A percentile compares a stretch with the other conserved stretches of the same genome.
Evolutionary conservation across 2,797 vertebrate genomes (phyloP).

Genomic region (Enteromius viviparus): DNA sequence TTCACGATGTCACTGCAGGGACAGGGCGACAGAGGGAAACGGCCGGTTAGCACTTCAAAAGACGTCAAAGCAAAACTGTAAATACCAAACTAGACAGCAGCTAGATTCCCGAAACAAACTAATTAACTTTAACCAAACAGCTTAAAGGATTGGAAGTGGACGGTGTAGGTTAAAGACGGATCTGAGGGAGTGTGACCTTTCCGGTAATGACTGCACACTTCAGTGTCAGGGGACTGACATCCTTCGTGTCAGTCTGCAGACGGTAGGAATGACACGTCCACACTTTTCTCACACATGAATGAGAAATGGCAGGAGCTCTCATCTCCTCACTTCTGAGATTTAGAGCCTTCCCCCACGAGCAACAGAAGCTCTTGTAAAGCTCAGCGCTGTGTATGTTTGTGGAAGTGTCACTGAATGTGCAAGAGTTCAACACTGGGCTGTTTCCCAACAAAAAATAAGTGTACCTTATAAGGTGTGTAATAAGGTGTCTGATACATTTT

Average conservation of each 20-base stretch:
- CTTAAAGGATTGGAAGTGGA: conserved; percentile 34
- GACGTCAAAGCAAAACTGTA: conserved; percentile 18
- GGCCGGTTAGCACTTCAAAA: background rate
- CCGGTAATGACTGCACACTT: conserved; percentile 52
- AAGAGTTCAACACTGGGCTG: background rate
- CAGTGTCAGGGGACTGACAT: conserved; percentile 43
- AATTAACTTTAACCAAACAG: conserved; percentile 32
- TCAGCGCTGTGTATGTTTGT: background rate
- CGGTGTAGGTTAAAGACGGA: conserved; percentile 24
- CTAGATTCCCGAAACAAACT: conserved; percentile 28
- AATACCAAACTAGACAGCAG: conserved; percentile 31
- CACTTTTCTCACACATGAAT: conserved; percentile 47
- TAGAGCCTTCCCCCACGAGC: background rate
- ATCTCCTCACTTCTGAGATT: conserved; percentile 9
- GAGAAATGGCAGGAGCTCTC: conserved; percentile 47
- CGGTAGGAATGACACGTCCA: conserved; percentile 41
- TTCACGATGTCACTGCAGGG: conserved; percentile 26
- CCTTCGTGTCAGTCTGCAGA: conserved; percentile 8
- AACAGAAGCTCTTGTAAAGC: conserved; percentile 3
- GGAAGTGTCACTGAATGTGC: conserved; percentile 1
- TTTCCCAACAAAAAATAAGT: background rate
- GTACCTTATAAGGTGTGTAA: too few relatives aligned
- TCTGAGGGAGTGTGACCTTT: conserved; percentile 54
- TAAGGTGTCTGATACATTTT: background rate
- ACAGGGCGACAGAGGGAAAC: background rate